Evolutionary conservation across 1,140 invertebrate genomes (phyloP).

Genomic region (Aphidius ervi): DNA sequence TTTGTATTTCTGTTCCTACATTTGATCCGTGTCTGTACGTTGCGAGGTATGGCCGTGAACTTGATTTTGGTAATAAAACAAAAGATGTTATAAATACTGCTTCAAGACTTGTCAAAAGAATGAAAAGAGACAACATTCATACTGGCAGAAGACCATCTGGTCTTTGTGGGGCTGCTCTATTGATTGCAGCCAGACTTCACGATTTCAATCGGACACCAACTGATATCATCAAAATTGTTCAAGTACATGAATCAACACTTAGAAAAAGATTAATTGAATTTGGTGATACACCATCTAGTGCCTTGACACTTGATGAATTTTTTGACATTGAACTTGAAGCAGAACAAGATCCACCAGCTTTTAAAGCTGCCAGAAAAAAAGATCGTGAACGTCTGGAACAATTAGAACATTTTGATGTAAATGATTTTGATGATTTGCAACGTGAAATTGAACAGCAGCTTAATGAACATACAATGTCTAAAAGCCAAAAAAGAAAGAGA

Average conservation of each 20-base stretch:
- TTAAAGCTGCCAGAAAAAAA: slow-evolving; percentile 82
- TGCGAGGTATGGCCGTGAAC: slow-evolving; percentile 86
- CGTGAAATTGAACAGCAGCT: slow-evolving; percentile 72
- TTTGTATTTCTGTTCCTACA: slow-evolving; percentile 91
- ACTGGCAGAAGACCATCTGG: slow-evolving; percentile 93
- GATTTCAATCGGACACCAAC: slow-evolving; percentile 82
- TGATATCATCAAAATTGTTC: slow-evolving; percentile 93
- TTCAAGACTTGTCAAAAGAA: slow-evolving; percentile 86
- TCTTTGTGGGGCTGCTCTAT: slow-evolving; percentile 92
- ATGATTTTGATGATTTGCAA: slow-evolving; percentile 67
- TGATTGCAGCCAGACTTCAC: slow-evolving; percentile 90
- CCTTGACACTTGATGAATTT: slow-evolving; percentile 93
- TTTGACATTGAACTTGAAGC: slow-evolving; percentile 95
- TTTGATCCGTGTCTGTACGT: slow-evolving; percentile 95
- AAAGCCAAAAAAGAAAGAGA: slow-evolving; percentile 46
- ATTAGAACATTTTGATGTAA: slow-evolving; percentile 43
- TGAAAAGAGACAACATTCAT: slow-evolving; percentile 98
- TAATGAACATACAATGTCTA: slow-evolving; percentile 56
- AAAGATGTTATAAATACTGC: slow-evolving; percentile 95
- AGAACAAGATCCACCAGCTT: slow-evolving; percentile 93
- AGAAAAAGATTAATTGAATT: slow-evolving; percentile 92
- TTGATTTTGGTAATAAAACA: slow-evolving; percentile 89
- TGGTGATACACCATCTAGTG: slow-evolving; percentile 81
- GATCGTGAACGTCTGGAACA: slow-evolving; percentile 76
- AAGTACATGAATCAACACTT: slow-evolving; percentile 91